Base-by-base conservation (phyloP, 2,888 invertebrate species). In the Rambutsinella grinnellia region DNA sequence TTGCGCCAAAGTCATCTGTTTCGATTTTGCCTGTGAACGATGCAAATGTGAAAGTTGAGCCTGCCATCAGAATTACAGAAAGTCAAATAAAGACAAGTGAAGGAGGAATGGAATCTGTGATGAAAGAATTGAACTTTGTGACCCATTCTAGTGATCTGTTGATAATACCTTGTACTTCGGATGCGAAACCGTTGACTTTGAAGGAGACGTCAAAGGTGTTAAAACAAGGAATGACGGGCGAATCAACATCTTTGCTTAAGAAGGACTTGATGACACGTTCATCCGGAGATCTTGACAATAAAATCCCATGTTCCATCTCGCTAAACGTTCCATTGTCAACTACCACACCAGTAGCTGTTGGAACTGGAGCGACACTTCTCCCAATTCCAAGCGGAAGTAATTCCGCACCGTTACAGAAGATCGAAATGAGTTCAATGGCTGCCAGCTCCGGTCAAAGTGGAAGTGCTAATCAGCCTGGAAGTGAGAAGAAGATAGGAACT, bases 61-160 rank as follows among this genome's bases (percentile, higher is more conserved):
- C 60, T 3, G 17, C 21, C 5, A 23, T 44, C 2, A 17, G 53
- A 15, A 15, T 26, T 28, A 46, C 24, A n/a, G 67, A 62, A 15
- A 68, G 27, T 21, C 19, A 54, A 8, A 36, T 36, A 36, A 36
- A 36, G 13, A 36, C 36, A 8, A 36, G 13, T 36, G 36, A 36
- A 13, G 36, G 6, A 36, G 36, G 36, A 8, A 24, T 62, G 2
- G 66, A 70, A 24, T 47, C 60, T 70, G 60, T 76, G 51, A 67
- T 76, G 65, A 76, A 69, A 46, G 75, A 76, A 44, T 23, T 76
- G 13, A 69, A 63, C 23, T 76, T 49, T 46, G 76, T 76, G 10
- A 76, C 76, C 10, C 76, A 76, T 54, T 76, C 76, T n/a, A 76
- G 76, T 70, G 76, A 76, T 21, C 49, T 76, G 53, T 65, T 76